Evolutionary conservation across 1,140 invertebrate genomes (phyloP).

Genomic region (Polypedilum pembai): DNA sequence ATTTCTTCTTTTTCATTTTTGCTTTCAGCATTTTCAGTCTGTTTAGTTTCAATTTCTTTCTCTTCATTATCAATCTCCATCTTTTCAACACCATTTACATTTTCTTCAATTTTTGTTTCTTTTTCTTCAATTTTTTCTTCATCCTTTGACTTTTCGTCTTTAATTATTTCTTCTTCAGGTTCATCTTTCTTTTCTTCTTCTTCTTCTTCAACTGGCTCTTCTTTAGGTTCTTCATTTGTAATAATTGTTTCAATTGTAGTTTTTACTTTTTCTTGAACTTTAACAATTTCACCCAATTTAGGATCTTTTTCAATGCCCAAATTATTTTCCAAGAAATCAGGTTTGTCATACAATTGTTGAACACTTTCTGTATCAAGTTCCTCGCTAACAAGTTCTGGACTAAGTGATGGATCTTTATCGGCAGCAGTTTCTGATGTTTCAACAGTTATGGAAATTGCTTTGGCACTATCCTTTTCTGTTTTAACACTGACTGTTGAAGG

Average conservation of each 20-base stretch:
- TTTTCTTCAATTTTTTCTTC: slow-evolving; percentile 28
- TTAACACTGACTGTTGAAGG: background rate
- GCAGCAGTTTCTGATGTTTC: background rate
- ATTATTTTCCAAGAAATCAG: slow-evolving; percentile 43
- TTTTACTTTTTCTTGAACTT: slow-evolving; percentile 34
- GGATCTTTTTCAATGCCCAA: slow-evolving; percentile 43
- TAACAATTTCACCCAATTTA: slow-evolving; percentile 42
- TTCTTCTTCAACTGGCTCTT: slow-evolving; percentile 13
- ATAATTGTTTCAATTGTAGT: background rate
- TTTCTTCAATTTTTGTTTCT: background rate
- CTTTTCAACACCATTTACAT: background rate
- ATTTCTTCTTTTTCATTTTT: slow-evolving; percentile 28
- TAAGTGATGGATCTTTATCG: background rate
- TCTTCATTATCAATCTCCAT: slow-evolving; percentile 30
- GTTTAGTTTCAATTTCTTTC: slow-evolving; percentile 31
- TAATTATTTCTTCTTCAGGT: background rate
- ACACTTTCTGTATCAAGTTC: slow-evolving; percentile 41
- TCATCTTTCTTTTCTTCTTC: background rate
- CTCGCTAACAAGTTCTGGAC: slow-evolving; percentile 34
- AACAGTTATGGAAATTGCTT: background rate
- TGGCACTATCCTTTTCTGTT: slow-evolving; percentile 21
- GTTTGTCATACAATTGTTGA: slow-evolving; percentile 42
- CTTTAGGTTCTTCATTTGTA: background rate
- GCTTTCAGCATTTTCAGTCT: slow-evolving; percentile 32
- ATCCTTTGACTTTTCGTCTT: background rate